Percentiles rank a stretch among this genome's conserved stretches.
These are phyloP conservation scores for Pangasius djambal DNA, from an alignment of 2,797 vertebrate genomes.

Conservation along the genomic window DNA sequence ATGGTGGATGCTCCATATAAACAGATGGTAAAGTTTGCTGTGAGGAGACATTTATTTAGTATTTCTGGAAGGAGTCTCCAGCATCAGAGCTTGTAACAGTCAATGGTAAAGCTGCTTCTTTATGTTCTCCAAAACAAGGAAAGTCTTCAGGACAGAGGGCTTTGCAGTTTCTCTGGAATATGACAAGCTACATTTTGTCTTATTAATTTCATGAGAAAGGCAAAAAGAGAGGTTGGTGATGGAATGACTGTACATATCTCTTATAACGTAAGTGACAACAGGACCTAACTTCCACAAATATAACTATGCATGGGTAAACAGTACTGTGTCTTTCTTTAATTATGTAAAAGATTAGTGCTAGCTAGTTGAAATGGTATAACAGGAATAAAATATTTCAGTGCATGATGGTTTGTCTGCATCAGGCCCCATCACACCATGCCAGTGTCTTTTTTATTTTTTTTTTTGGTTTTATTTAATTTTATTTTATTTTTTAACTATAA, in stretches of 20 bases:
- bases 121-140: neutral
- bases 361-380: neutral
- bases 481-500: neutral
- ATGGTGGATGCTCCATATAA: neutral
- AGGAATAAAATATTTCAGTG: neutral
- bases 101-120: neutral
- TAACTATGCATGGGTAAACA: neutral
- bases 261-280: neutral
- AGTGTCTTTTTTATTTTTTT: too few species aligned
- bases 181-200: neutral
- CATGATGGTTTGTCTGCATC: neutral
- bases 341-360: too few species aligned
- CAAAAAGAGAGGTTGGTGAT: neutral
- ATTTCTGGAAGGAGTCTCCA: neutral
- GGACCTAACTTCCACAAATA: neutral
- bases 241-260: neutral
- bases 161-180: neutral
- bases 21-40: neutral
- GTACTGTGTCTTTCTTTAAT: neutral
- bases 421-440: neutral
- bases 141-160: neutral
- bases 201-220: neutral
- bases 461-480: too few species aligned
- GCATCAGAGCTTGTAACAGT: neutral
- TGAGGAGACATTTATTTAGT: neutral